Conservation (phyloP, 1,140 invertebrate species). For the Drosophila arawakana region DNA sequence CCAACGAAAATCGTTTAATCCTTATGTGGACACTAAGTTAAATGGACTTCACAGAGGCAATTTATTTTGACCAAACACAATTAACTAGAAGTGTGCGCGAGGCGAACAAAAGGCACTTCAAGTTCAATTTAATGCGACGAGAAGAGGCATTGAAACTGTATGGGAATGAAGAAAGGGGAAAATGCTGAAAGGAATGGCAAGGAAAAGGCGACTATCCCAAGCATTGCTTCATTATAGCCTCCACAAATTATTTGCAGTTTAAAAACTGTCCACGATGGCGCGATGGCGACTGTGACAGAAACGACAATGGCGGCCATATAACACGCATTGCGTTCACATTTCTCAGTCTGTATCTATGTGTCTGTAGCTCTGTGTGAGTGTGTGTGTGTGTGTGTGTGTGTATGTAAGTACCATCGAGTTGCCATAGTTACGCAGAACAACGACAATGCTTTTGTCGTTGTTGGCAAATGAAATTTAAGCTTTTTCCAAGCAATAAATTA, state of each 20-base stretch:
- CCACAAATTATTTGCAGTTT: slow-evolving; percentile 77
- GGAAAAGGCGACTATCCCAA: slow-evolving; percentile 43
- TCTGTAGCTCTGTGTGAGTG: slow-evolving; percentile 2
- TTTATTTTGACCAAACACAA: slow-evolving; percentile 65
- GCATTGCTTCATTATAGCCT: slow-evolving; percentile 68
- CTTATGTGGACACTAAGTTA: slow-evolving; percentile 56
- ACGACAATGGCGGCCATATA: slow-evolving; percentile 64
- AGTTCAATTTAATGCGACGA: slow-evolving; percentile 53
- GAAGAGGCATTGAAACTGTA: background rate
- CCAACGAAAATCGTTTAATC: slow-evolving; percentile 40
- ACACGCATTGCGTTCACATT: slow-evolving; percentile 51
- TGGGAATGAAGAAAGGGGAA: background rate
- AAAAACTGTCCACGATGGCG: slow-evolving; percentile 41
- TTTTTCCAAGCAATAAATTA: slow-evolving; percentile 83
- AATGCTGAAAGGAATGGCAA: background rate
- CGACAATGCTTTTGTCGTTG: slow-evolving; percentile 72
- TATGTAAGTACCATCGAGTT: slow-evolving; percentile 40
- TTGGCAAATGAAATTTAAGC: slow-evolving; percentile 83
- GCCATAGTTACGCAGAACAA: slow-evolving; percentile 63
- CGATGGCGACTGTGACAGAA: slow-evolving; percentile 8
- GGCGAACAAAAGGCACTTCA: slow-evolving; percentile 65
- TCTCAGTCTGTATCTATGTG: slow-evolving; percentile 11
- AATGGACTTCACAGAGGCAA: slow-evolving; percentile 63
- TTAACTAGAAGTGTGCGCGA: slow-evolving; percentile 58
- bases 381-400: slow-evolving; percentile 11